These are phyloP conservation scores for Ellobius talpinus DNA, from an alignment of 2,113 vertebrate genomes.

Conservation along the genomic window DNA sequence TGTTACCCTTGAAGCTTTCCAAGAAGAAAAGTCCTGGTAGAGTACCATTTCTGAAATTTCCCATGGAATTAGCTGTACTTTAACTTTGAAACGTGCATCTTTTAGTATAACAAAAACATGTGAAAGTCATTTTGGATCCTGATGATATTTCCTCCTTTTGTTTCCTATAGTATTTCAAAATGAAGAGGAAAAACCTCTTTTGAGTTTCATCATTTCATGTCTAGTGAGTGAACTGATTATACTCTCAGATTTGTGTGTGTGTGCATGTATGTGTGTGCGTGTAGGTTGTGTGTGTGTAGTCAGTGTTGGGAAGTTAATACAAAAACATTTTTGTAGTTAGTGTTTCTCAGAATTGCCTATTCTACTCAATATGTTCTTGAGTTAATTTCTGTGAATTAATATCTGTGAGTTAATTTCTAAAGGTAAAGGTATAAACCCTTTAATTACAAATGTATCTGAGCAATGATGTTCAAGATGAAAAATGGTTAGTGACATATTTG, in stretches of 20 bases:
- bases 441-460: neutral
- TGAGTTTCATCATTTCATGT: slow-evolving; percentile 30
- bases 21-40: neutral
- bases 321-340: neutral
- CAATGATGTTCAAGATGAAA: neutral
- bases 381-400: neutral
- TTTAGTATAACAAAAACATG: slow-evolving; percentile 45
- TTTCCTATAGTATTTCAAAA: slow-evolving; percentile 53
- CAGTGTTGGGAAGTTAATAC: neutral
- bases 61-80: slow-evolving; percentile 42
- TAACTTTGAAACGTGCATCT: slow-evolving; percentile 51
- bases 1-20: slow-evolving; percentile 51
- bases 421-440: neutral
- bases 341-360: neutral
- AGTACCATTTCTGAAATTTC: slow-evolving; percentile 59
- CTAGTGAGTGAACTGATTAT: neutral
- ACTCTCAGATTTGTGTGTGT: neutral
- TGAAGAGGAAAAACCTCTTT: neutral
- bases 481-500: neutral
- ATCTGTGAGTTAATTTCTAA: neutral
- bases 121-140: slow-evolving; percentile 46
- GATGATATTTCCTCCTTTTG: slow-evolving; percentile 37
- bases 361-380: neutral
- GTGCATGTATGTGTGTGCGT: neutral
- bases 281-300: neutral